These are phyloP conservation scores for Platygyra sinensis DNA, from an alignment of 64 coral and sea anemone species.

Conservation along the genomic window DNA sequence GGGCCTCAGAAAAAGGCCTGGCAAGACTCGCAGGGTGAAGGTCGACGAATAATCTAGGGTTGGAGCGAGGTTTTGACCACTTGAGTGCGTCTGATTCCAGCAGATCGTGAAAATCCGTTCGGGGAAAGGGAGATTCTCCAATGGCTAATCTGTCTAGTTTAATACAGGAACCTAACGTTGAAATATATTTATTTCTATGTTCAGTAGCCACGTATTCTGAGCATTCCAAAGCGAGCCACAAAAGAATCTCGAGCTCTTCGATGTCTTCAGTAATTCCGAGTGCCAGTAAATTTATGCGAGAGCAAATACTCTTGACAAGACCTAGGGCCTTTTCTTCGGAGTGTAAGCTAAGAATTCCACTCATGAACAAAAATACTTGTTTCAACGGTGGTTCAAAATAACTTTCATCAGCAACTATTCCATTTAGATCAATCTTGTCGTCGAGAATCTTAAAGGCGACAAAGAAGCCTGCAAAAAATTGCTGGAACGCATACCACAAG, in stretches of 20 bases:
- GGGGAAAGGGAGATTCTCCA: neutral
- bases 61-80: no score
- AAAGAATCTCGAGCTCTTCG: neutral
- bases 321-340: neutral
- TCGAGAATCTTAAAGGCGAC: neutral
- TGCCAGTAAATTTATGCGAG: neutral
- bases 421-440: neutral
- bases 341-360: neutral
- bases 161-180: neutral
- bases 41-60: no score
- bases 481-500: neutral
- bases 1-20: neutral
- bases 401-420: neutral
- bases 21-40: neutral
- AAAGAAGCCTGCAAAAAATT: slow-evolving; percentile 34
- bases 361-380: neutral
- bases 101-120: neutral
- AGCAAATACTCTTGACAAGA: neutral
- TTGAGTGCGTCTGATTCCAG: neutral
- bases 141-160: neutral
- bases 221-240: neutral
- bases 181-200: neutral
- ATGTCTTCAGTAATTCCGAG: neutral
- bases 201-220: neutral
- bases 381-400: neutral